phyloP scores from a whole-genome alignment of 2,113 vertebrate species.

The Ptyas mucosa region DNA sequence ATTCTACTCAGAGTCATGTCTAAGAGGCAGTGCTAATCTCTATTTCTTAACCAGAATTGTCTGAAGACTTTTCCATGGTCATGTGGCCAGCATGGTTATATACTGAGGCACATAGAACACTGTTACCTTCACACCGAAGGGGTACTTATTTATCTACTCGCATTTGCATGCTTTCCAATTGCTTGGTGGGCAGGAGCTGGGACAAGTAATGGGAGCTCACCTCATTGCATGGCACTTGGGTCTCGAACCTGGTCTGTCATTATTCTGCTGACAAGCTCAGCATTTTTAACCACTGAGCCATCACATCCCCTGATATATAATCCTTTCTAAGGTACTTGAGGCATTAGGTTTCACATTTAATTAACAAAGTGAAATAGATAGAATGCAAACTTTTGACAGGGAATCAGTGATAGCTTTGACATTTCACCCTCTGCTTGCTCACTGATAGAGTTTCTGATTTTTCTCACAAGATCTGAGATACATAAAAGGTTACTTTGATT shows the following conservation, averaged over 20 bases:
- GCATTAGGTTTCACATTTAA: neutral
- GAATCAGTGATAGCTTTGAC: constrained; percentile 22
- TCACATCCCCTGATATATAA: neutral
- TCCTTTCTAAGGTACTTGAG: neutral
- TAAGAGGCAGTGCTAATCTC: neutral
- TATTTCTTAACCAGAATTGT: neutral
- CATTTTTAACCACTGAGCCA: neutral
- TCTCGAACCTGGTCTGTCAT: neutral
- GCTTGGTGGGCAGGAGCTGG: neutral
- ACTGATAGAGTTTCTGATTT: constrained; percentile 42
- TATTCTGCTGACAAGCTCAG: neutral
- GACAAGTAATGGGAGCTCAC: neutral
- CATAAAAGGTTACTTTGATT: constrained; percentile 45
- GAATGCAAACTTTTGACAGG: neutral
- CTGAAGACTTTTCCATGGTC: neutral
- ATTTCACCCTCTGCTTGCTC: constrained; percentile 30
- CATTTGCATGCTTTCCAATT: neutral
- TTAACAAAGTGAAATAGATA: constrained; percentile 36
- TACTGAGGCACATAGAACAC: neutral
- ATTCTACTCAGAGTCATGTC: neutral
- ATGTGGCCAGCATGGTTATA: neutral
- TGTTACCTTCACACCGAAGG: neutral
- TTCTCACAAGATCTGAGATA: constrained; percentile 20
- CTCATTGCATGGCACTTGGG: neutral
- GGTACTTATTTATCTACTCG: neutral